Conservation (phyloP, 2,797 vertebrate species). For the Pogoniulus pusillus region DNA sequence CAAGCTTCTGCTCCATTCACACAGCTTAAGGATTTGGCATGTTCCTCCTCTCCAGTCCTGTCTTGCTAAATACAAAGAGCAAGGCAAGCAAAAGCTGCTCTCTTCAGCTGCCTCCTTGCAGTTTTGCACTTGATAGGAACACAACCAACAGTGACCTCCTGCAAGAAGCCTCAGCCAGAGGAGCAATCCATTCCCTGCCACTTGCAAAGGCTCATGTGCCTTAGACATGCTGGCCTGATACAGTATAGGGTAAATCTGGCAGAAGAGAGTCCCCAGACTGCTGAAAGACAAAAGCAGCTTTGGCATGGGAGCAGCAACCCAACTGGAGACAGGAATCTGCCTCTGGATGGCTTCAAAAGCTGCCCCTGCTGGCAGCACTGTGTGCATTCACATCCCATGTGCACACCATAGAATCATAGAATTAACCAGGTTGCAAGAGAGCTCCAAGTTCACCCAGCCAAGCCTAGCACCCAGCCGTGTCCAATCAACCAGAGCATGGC, state of each 20-base stretch:
- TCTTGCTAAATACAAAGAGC: background rate
- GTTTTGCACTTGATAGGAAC: background rate
- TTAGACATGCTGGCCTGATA: background rate
- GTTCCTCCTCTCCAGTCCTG: background rate
- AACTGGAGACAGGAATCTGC: background rate
- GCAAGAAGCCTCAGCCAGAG: background rate
- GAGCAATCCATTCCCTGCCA: background rate
- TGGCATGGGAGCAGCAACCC: background rate
- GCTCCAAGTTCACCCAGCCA: too few relatives aligned
- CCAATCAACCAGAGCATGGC: too few relatives aligned
- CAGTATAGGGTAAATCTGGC: background rate
- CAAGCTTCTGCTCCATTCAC: background rate
- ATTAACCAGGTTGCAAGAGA: too few relatives aligned
- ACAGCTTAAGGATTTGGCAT: background rate
- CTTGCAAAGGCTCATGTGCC: background rate
- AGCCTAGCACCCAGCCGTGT: too few relatives aligned
- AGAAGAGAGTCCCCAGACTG: background rate
- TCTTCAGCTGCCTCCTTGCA: conserved; percentile 13
- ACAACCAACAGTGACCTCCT: conserved; percentile 33
- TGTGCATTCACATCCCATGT: background rate
- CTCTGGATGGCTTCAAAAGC: background rate
- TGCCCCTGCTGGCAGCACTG: background rate
- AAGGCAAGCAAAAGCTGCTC: conserved; percentile 7
- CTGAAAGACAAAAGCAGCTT: background rate
- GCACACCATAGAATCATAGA: background rate